phyloP scores from a whole-genome alignment of 1,140 invertebrate species.

The Dinoponera quadriceps region DNA sequence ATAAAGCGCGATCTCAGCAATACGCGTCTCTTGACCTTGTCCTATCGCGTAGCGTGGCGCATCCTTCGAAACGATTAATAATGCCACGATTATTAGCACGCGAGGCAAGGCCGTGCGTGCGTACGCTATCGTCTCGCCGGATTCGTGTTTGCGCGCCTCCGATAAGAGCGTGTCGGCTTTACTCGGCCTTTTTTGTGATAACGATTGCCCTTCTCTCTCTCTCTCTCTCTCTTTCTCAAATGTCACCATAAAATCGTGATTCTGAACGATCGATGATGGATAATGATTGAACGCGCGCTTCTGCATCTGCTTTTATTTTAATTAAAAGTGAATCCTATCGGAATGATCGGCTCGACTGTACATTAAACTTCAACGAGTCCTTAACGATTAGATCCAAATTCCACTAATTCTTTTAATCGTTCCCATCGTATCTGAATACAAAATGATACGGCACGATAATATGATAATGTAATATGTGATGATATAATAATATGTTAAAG shows the following conservation, averaged over 20 bases:
- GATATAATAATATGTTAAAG: too few relatives aligned
- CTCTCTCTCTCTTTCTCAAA: background rate
- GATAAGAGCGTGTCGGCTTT: slow-evolving; percentile 25
- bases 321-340: background rate
- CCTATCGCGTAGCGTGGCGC: background rate
- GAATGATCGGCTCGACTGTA: background rate
- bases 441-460: too few relatives aligned
- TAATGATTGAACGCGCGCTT: background rate
- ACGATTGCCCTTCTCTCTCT: background rate
- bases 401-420: too few relatives aligned
- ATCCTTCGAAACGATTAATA: slow-evolving; percentile 45
- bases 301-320: background rate
- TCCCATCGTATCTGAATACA: too few relatives aligned
- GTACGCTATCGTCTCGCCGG: slow-evolving; percentile 17
- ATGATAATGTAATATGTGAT: too few relatives aligned
- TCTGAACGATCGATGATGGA: background rate
- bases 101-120: slow-evolving; percentile 19
- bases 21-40: slow-evolving; percentile 19
- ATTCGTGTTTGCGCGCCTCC: slow-evolving; percentile 24
- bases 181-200: slow-evolving; percentile 4
- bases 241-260: background rate
- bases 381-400: too few relatives aligned
- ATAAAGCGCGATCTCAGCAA: background rate
- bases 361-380: too few relatives aligned
- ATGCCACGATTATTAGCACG: slow-evolving; percentile 36